Conservation (phyloP, 1,140 invertebrate species). For the Diorhabda sublineata region DNA sequence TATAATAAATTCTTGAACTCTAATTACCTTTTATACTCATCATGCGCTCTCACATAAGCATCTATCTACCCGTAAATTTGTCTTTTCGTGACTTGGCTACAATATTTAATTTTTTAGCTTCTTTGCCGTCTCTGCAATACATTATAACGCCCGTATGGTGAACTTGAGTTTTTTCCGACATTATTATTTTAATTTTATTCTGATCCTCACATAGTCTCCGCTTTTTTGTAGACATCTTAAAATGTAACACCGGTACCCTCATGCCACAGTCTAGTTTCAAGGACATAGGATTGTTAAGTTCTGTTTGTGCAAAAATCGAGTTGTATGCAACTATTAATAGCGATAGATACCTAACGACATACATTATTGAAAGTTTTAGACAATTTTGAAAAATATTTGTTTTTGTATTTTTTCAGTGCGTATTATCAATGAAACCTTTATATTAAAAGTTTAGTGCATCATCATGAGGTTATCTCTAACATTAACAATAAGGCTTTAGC, state of each 20-base stretch:
- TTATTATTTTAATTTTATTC: constrained; percentile 11
- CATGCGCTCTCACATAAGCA: too few relatives aligned
- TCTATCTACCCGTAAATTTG: background rate
- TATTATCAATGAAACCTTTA: too few relatives aligned
- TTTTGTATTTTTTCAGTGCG: too few relatives aligned
- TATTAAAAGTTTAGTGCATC: too few relatives aligned
- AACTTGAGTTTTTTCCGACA: constrained; percentile 3
- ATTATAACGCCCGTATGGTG: constrained; percentile 1
- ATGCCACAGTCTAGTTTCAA: constrained; percentile 5
- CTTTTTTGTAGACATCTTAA: constrained; percentile 6
- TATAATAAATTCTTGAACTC: too few relatives aligned
- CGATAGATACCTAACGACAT: too few relatives aligned
- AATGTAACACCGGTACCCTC: constrained; percentile 8
- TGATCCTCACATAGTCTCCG: background rate
- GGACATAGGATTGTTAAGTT: background rate
- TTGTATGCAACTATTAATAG: too few relatives aligned
- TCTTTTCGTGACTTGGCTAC: constrained; percentile 1
- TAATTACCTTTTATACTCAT: too few relatives aligned
- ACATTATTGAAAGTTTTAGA: too few relatives aligned
- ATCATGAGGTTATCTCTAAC: too few relatives aligned
- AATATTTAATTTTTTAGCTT: background rate
- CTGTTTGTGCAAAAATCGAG: background rate
- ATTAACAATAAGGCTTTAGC: too few relatives aligned
- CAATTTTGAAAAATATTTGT: too few relatives aligned
- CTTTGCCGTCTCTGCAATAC: background rate